Conservation (phyloP, 2,888 invertebrate species). For the Nemurella pictetii region DNA sequence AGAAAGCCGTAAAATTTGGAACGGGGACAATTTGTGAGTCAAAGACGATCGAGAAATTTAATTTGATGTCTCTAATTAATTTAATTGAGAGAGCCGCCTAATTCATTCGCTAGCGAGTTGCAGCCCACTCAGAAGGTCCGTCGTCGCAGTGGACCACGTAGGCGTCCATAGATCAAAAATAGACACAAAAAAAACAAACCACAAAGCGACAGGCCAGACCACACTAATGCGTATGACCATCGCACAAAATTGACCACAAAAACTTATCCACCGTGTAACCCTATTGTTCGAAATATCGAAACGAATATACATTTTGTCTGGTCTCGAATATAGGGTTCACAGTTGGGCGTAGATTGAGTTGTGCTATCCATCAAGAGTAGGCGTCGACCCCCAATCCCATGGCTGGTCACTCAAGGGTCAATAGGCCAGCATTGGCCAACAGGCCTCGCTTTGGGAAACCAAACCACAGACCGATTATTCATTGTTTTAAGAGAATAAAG, state of each 20-base stretch:
- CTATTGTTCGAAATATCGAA: conserved; percentile 17
- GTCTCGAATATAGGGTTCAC: not conserved
- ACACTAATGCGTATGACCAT: conserved; percentile 8
- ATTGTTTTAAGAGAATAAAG: conserved; percentile 8
- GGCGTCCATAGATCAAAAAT: not conserved
- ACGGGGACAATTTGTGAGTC: not conserved
- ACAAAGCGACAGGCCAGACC: not conserved
- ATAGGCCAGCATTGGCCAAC: not conserved
- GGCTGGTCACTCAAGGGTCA: conserved; percentile 2
- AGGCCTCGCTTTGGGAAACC: not conserved
- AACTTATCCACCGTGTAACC: not conserved
- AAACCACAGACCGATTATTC: conserved; percentile 6
- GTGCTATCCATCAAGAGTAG: conserved; percentile 14
- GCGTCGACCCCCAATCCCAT: conserved; percentile 12
- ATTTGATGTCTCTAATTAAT: not conserved
- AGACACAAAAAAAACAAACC: not conserved
- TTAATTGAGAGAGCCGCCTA: not conserved
- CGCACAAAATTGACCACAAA: conserved; percentile 20
- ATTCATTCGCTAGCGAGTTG: not conserved
- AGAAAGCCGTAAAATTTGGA: not conserved
- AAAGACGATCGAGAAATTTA: not conserved
- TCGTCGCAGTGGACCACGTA: not conserved
- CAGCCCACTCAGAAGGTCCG: not conserved
- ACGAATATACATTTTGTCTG: not conserved
- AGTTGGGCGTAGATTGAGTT: conserved; percentile 17